Evolutionary conservation across 2,797 vertebrate genomes (phyloP), one percentile per base, ranked within the genome.

Genomic region (Potorous gilbertii): DNA sequence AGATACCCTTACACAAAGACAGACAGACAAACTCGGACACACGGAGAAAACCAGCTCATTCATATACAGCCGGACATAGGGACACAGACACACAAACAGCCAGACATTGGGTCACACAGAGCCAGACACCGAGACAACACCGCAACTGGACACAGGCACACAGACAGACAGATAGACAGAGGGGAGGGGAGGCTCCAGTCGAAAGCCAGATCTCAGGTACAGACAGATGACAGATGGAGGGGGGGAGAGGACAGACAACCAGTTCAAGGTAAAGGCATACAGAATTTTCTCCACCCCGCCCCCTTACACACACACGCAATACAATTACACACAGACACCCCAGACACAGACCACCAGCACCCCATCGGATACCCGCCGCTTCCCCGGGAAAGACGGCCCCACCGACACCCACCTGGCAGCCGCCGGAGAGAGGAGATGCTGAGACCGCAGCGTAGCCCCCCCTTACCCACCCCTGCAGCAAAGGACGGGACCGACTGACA

Each of bases 381-480:
- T 28, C n/a, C 66, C 66, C 66, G 2, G 89, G 34, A 40, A 11
- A 18, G 66, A 18, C n/a, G n/a, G 94, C 93, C 96, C 91, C 92
- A 74, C 94, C 34, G 95, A 94, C 94, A 57, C 98, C 97, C 95
- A 98, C 98, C 98, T 56, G 97, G 94, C 96, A 90, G 97, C 95
- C 93, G 95, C 93, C n/a, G 92, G 97, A 91, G 4, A 66, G 96
- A 29, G 54, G 92, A 93, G 96, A 40, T 18, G 66, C n/a, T 28
- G 66, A 74, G 66, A 2, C 66, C 66, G 66, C 66, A 74, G 66
- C 21, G 66, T 2, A 21, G n/a, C 66, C 66, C 66, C 66, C 66
- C 66, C 62, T 16, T n/a, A n/a, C 28, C 66, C 66, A n/a, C 59
- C n/a, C 66, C 66, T 40, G 66, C 66, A 21, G 66, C 66, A 40